Conservation (phyloP, 2,113 vertebrate genomes). For the Platichthys flesus region DNA sequence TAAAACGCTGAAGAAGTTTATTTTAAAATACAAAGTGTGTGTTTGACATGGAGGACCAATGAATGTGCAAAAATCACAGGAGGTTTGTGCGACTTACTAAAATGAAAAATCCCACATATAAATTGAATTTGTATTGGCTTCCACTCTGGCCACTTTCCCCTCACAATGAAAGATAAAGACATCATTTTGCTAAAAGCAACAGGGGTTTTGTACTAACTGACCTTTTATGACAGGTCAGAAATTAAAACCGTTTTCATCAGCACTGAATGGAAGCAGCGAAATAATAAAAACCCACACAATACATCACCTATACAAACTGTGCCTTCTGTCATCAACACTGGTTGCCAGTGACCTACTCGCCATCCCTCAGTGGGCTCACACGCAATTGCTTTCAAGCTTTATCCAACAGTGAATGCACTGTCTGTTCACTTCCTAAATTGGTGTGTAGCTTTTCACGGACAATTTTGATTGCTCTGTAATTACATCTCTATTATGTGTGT, state of each 20-base stretch:
- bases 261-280: background rate
- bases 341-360: conserved; percentile 33
- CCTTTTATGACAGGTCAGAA: conserved; percentile 1
- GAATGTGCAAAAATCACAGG: background rate
- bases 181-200: background rate
- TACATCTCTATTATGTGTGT: conserved; percentile 48
- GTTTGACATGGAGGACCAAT: background rate
- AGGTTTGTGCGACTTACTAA: background rate
- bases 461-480: conserved; percentile 55
- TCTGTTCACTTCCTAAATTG: conserved; percentile 31
- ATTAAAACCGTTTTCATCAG: conserved; percentile 23
- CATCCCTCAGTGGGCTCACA: conserved; percentile 15
- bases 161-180: too few relatives aligned
- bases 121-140: too few relatives aligned
- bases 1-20: background rate
- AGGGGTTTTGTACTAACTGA: conserved; percentile 4
- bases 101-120: background rate
- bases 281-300: conserved; percentile 28
- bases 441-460: conserved; percentile 28
- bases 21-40: background rate
- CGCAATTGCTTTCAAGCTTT: conserved; percentile 29
- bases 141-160: too few relatives aligned
- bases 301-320: conserved; percentile 5
- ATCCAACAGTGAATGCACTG: conserved; percentile 39
- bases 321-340: conserved; percentile 20